Evolutionary conservation across 2,888 invertebrate species (phyloP).

Genomic region (Microctonus hyperodae): DNA sequence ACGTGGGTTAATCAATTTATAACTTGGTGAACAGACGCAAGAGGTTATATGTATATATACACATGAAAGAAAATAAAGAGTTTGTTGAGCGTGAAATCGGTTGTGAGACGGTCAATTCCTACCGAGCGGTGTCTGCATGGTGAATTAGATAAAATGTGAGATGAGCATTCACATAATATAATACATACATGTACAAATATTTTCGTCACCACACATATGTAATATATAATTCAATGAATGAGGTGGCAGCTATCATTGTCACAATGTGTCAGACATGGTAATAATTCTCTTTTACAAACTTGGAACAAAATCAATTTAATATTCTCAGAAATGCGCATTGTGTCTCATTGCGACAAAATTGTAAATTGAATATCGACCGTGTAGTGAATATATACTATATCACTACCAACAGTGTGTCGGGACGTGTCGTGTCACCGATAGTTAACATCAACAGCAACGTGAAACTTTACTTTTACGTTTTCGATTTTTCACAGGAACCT

Average conservation of each 20-base stretch:
- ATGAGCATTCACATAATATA: not conserved
- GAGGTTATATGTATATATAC: too few relatives aligned
- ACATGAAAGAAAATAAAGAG: slow-evolving; percentile 28
- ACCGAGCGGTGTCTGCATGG: slow-evolving; percentile 34
- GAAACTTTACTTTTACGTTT: slow-evolving; percentile 23
- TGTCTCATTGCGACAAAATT: slow-evolving; percentile 56
- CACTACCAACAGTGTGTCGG: slow-evolving; percentile 32
- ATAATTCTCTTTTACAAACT: slow-evolving; percentile 9
- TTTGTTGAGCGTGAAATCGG: slow-evolving; percentile 48
- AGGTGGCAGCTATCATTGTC: slow-evolving; percentile 4
- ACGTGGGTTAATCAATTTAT: slow-evolving; percentile 34
- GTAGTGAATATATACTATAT: slow-evolving; percentile 15
- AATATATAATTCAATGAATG: not conserved
- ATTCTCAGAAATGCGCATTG: not conserved
- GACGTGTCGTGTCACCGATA: slow-evolving; percentile 53
- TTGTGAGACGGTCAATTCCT: slow-evolving; percentile 44
- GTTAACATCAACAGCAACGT: slow-evolving; percentile 40
- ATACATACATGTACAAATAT: not conserved
- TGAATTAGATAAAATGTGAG: slow-evolving; percentile 30
- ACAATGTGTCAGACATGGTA: not conserved
- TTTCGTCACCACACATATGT: not conserved
- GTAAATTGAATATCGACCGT: slow-evolving; percentile 62
- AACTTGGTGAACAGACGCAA: slow-evolving; percentile 5
- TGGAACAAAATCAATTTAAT: not conserved
- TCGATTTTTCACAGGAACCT: slow-evolving; percentile 23